Base-by-base conservation (phyloP, 2,888 invertebrate species). In the Eristalinus aeneus region DNA sequence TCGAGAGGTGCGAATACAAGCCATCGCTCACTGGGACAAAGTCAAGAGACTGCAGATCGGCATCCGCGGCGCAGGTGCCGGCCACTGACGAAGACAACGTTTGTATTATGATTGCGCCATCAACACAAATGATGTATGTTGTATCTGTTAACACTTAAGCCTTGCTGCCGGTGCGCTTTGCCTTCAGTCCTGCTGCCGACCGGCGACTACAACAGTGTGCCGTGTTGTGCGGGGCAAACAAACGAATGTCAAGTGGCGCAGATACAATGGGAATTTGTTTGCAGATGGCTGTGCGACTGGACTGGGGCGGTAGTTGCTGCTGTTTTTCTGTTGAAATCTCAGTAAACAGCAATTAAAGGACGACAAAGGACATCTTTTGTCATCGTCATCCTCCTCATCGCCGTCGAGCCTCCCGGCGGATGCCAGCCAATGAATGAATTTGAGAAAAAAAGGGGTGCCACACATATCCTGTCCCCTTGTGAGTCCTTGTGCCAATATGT, bases 291-390 rank as follows among this genome's bases (percentile, higher is more conserved):
- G 36, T 53, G 53, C 36, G 46, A 34, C 32, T 77, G 73, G 72
- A 68, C 61, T 64, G 63, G 80, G 53, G 60, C 58, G 73, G 54
- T 69, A 71, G 65, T 27, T 20, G 46, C 10, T 60, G 68, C 22
- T 69, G 68, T 16, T 53, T 58, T 53, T 85, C 68, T 68, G 71
- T 63, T 71, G 54, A 78, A 82, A 82, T 86, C 82, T 82, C 74
- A 73, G 86, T 78, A 86, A 86, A 86, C 81, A 86, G 82, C 81
- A 86, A 86, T 86, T 86, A 86, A 86, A 78, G 81, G 86, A 86
- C 86, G 81, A 86, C 86, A 86, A 86, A 86, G 86, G 71, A 78
- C 82, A 81, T 77, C 81, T 86, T 56, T 56, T 56, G 73, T 53
- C 72, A 67, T 36, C 60, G 34, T 27, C 46, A 23, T n/a, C 36